These are phyloP conservation scores for Tupiocoris notatus DNA, from an alignment of 2,888 invertebrate species.

Conservation along the genomic window DNA sequence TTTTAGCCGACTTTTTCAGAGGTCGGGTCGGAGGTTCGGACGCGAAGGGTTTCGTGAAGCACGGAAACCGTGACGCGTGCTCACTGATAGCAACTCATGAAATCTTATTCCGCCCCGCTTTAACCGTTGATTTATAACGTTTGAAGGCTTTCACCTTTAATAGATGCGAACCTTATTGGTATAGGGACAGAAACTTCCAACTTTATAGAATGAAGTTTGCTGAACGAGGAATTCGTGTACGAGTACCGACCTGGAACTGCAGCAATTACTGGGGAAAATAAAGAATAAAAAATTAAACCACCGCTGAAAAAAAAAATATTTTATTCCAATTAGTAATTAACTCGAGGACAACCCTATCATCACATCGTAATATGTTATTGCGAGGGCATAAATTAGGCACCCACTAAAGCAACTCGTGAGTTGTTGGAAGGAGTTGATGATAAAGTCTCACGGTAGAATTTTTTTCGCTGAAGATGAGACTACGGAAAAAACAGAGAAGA, in stretches of 20 bases:
- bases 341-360: too few relatives aligned
- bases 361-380: too few relatives aligned
- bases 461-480: too few relatives aligned
- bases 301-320: too few relatives aligned
- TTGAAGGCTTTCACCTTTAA: background rate
- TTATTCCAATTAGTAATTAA: too few relatives aligned
- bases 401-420: too few relatives aligned
- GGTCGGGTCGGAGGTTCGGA: background rate
- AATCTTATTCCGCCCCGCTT: slow-evolving; percentile 31
- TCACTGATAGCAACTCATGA: slow-evolving; percentile 36
- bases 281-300: too few relatives aligned
- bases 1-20: slow-evolving; percentile 24
- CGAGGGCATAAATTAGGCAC: too few relatives aligned
- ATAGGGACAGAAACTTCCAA: background rate
- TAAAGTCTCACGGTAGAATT: too few relatives aligned
- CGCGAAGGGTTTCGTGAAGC: slow-evolving; percentile 35
- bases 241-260: background rate
- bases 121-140: slow-evolving; percentile 33
- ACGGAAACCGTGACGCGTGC: slow-evolving; percentile 39
- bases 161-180: background rate
- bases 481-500: too few relatives aligned
- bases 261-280: too few relatives aligned
- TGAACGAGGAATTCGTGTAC: background rate
- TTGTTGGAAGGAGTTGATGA: too few relatives aligned
- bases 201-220: background rate